These are phyloP conservation scores for Drosophila varians DNA, from an alignment of 1,140 invertebrate species.

Conservation along the genomic window DNA sequence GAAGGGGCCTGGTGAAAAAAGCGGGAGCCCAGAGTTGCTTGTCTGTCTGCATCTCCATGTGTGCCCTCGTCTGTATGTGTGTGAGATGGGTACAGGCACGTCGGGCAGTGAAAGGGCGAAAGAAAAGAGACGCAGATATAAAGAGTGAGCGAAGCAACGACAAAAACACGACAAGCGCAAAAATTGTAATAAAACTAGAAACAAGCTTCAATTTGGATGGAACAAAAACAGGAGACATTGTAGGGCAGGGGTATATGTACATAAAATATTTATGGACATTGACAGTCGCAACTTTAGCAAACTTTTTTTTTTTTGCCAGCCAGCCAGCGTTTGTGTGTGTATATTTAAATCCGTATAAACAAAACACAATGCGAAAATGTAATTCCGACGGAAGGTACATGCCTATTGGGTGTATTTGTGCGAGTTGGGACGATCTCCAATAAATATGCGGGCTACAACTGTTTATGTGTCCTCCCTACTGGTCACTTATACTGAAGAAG, in stretches of 20 bases:
- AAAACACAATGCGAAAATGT: slow-evolving; percentile 40
- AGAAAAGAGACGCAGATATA: slow-evolving; percentile 21
- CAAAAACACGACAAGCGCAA: slow-evolving; percentile 78
- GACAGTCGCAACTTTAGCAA: slow-evolving; percentile 65
- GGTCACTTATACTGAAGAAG: no score
- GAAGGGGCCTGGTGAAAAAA: slow-evolving; percentile 1
- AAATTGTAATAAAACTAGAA: slow-evolving; percentile 79
- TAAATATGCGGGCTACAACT: slow-evolving; percentile 68
- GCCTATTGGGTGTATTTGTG: no score
- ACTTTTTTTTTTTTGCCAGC: slow-evolving; percentile 21
- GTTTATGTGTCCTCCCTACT: slow-evolving; percentile 52
- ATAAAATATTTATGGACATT: slow-evolving; percentile 68
- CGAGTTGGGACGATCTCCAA: slow-evolving; percentile 33
- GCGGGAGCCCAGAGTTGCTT: slow-evolving; percentile 44
- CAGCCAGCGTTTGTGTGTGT: slow-evolving; percentile 48
- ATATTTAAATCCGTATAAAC: slow-evolving; percentile 58
- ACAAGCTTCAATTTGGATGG: slow-evolving; percentile 75
- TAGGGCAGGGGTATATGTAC: slow-evolving; percentile 19
- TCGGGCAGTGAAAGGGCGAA: slow-evolving; percentile 63
- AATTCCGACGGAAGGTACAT: slow-evolving; percentile 39
- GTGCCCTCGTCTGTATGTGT: slow-evolving; percentile 18
- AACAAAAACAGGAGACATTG: slow-evolving; percentile 9
- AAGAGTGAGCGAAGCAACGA: slow-evolving; percentile 27
- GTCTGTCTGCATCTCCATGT: slow-evolving; percentile 34
- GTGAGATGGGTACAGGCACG: slow-evolving; percentile 68